phyloP scores from a whole-genome alignment of 1,140 invertebrate species.

The Sinonovacula constricta region DNA sequence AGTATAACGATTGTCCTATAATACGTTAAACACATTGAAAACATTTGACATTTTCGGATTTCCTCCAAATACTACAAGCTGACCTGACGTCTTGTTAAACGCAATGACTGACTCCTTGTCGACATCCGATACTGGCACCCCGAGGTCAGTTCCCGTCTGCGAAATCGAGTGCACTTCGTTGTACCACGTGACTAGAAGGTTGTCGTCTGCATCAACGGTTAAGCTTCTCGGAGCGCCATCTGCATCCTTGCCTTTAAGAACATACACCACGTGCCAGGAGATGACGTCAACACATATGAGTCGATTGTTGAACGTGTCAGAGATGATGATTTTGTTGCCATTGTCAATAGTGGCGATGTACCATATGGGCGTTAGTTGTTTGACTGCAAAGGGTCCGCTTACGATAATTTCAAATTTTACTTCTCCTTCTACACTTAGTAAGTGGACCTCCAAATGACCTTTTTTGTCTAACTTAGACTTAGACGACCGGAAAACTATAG shows the following conservation, averaged over 20 bases:
- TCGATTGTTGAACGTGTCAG: slow-evolving; percentile 32
- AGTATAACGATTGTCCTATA: too few relatives aligned
- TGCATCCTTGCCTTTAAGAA: slow-evolving; percentile 8
- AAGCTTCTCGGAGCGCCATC: slow-evolving; percentile 34
- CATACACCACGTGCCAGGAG: slow-evolving; percentile 39
- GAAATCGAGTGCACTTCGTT: slow-evolving; percentile 33
- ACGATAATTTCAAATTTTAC: slow-evolving; percentile 26
- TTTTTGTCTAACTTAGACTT: slow-evolving; percentile 30
- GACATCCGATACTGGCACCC: slow-evolving; percentile 7
- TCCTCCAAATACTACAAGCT: slow-evolving; percentile 9
- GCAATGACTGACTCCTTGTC: slow-evolving; percentile 2
- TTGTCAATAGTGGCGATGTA: slow-evolving; percentile 20
- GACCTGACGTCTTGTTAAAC: slow-evolving; percentile 13
- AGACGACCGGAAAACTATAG: slow-evolving; percentile 16
- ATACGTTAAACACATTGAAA: too few relatives aligned
- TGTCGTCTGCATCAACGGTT: slow-evolving; percentile 19
- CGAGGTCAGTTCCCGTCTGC: slow-evolving; percentile 18
- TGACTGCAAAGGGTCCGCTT: slow-evolving; percentile 23
- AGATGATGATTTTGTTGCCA: slow-evolving; percentile 20
- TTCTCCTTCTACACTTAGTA: slow-evolving; percentile 14
- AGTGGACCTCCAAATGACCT: slow-evolving; percentile 33
- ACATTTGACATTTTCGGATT: too few relatives aligned
- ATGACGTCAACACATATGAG: slow-evolving; percentile 25
- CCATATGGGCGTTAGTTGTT: slow-evolving; percentile 33
- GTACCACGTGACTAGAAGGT: slow-evolving; percentile 37